phyloP scores from a whole-genome alignment of 2,888 invertebrate genomes.

The Euzophera pinguis region DNA sequence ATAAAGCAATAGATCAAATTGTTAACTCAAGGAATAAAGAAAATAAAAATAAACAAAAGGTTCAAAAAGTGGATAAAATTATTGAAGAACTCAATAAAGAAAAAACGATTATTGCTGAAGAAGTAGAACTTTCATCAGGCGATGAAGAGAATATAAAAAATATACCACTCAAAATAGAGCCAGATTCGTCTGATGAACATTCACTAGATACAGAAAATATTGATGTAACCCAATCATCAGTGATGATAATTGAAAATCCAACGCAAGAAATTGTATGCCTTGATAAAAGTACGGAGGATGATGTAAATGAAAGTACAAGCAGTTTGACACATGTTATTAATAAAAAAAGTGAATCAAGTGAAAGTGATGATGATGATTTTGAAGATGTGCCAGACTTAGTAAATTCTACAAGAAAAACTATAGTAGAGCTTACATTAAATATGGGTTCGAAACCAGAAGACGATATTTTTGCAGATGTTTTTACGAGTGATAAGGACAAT shows the following conservation, averaged over 20 bases:
- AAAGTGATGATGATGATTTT: conserved; percentile 70
- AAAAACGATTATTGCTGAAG: conserved; percentile 54
- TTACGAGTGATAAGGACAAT: conserved; percentile 39
- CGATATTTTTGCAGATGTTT: conserved; percentile 88
- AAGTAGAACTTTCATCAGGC: conserved; percentile 53
- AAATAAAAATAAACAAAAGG: conserved; percentile 39
- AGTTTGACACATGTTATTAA: conserved; percentile 12
- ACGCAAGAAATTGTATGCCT: conserved; percentile 44
- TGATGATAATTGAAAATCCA: conserved; percentile 46
- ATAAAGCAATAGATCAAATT: conserved; percentile 83
- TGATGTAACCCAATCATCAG: conserved; percentile 44
- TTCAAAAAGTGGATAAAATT: conserved; percentile 47
- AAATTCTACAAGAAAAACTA: conserved; percentile 45
- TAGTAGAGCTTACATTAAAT: conserved; percentile 67
- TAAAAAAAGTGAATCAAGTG: conserved; percentile 51
- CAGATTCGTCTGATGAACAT: conserved; percentile 11
- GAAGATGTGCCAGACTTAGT: conserved; percentile 70
- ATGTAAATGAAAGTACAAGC: conserved; percentile 6
- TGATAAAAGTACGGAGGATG: conserved; percentile 47
- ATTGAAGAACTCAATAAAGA: conserved; percentile 58
- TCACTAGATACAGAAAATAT: conserved; percentile 21
- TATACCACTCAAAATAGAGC: conserved; percentile 8
- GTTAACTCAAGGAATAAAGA: conserved; percentile 47
- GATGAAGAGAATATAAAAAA: conserved; percentile 30
- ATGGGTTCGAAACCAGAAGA: conserved; percentile 56